Conservation (phyloP, 2,797 vertebrate genomes). For the Phrynocephalus guinanensis region DNA sequence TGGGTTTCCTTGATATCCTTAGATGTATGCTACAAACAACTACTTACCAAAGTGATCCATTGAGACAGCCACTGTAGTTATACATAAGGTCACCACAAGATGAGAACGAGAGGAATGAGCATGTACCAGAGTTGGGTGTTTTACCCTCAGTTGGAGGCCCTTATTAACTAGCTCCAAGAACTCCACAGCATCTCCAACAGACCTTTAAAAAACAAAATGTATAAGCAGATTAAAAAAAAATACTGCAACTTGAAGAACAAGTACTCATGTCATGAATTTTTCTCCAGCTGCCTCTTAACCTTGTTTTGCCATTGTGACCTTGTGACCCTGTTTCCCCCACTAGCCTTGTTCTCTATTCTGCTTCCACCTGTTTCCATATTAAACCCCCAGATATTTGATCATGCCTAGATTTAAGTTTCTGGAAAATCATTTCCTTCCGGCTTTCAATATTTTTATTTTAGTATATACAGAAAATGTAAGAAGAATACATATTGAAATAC, state of each 20-base stretch:
- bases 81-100: slow-evolving; percentile 82
- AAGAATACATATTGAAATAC: not conserved
- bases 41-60: slow-evolving; percentile 77
- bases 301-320: no score
- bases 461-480: not conserved
- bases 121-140: slow-evolving; percentile 83
- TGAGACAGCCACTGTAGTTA: slow-evolving; percentile 75
- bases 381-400: not conserved
- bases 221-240: not conserved
- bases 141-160: slow-evolving; percentile 78
- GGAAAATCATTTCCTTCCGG: not conserved
- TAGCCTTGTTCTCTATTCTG: not conserved
- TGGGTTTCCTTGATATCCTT: not conserved
- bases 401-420: not conserved
- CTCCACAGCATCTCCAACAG: slow-evolving; percentile 75
- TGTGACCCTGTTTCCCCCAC: no score
- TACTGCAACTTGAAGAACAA: not conserved
- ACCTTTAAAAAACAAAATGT: slow-evolving; percentile 60
- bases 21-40: slow-evolving; percentile 23
- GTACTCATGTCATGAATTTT: no score
- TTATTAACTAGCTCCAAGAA: slow-evolving; percentile 79
- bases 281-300: no score
- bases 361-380: not conserved
- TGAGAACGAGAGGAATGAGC: slow-evolving; percentile 87
- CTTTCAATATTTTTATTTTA: not conserved